These are phyloP conservation scores for Drosophila neocordata DNA, from an alignment of 1,140 invertebrate species.

Conservation along the genomic window DNA sequence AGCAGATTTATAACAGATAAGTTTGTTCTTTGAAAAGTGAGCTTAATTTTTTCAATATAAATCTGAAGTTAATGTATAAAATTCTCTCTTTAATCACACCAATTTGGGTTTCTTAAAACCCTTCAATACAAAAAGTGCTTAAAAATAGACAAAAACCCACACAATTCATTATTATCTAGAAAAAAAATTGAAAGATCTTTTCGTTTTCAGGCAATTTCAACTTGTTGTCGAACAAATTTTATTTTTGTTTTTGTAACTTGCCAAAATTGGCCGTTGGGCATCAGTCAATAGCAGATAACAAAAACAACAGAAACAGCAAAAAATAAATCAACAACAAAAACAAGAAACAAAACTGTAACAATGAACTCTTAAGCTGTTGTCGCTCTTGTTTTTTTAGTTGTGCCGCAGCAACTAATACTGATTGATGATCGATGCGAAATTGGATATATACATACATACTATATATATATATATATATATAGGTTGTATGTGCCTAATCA, in stretches of 20 bases:
- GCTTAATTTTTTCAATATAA: too few species aligned
- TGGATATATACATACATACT: constrained; percentile 32
- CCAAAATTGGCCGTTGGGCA: not conserved
- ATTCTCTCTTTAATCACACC: too few species aligned
- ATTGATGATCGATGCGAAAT: constrained; percentile 71
- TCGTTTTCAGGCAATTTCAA: not conserved
- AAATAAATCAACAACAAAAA: not conserved
- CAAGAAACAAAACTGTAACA: constrained; percentile 67
- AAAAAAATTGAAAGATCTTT: not conserved
- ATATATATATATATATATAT: too few species aligned
- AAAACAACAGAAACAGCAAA: constrained; percentile 14
- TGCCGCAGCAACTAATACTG: constrained; percentile 65
- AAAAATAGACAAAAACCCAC: constrained; percentile 2
- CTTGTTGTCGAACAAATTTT: not conserved
- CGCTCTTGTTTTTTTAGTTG: constrained; percentile 70
- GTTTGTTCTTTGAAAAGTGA: too few species aligned
- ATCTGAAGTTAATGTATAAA: too few species aligned
- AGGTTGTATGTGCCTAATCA: not conserved
- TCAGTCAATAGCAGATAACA: constrained; percentile 19
- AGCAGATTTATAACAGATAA: too few species aligned
- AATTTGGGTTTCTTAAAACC: not conserved
- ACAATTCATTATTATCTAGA: not conserved
- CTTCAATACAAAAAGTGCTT: not conserved
- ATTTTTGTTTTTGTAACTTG: not conserved
- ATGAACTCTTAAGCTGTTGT: constrained; percentile 81